These are phyloP conservation scores for Melanostigma gelatinosum DNA, from an alignment of 2,113 vertebrate genomes.

Conservation along the genomic window DNA sequence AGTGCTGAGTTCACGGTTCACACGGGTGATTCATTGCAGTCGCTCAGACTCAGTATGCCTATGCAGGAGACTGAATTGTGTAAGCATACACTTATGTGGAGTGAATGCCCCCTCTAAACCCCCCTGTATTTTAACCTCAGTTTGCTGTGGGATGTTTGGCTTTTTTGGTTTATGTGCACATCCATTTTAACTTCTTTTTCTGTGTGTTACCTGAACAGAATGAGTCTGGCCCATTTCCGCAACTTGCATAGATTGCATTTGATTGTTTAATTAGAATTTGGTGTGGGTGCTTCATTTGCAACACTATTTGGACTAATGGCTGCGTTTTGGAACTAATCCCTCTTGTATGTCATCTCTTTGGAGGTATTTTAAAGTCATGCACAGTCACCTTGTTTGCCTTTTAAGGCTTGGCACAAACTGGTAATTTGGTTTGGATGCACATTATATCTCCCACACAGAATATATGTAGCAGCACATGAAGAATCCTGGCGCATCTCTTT, in stretches of 20 bases:
- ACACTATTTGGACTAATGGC: constrained; percentile 20
- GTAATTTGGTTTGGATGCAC: constrained; percentile 23
- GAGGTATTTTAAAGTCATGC: constrained; percentile 28
- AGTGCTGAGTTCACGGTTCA: constrained; percentile 92
- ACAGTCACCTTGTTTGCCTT: constrained; percentile 10
- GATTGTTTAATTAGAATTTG: constrained; percentile 32
- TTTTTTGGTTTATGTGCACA: constrained; percentile 43
- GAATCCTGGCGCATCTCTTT: neutral
- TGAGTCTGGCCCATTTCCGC: constrained; percentile 14
- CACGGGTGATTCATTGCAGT: constrained; percentile 97
- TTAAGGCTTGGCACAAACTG: constrained; percentile 15
- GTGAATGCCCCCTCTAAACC: constrained; percentile 66
- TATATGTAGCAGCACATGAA: neutral
- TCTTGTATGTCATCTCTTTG: constrained; percentile 12
- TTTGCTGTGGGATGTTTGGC: constrained; percentile 61
- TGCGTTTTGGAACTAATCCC: constrained; percentile 50
- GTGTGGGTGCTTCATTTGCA: constrained; percentile 49
- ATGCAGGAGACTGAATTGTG: constrained; percentile 99
- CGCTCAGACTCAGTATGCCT: constrained; percentile 99
- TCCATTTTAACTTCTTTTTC: constrained; percentile 42
- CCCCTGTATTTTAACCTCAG: constrained; percentile 42
- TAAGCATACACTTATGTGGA: constrained; percentile 89
- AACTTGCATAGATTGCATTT: neutral
- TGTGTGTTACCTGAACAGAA: constrained; percentile 45
- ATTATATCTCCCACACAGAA: constrained; percentile 9